Evolutionary conservation across 2,888 invertebrate genomes (phyloP).

Genomic region (Subacronicta megacephala): DNA sequence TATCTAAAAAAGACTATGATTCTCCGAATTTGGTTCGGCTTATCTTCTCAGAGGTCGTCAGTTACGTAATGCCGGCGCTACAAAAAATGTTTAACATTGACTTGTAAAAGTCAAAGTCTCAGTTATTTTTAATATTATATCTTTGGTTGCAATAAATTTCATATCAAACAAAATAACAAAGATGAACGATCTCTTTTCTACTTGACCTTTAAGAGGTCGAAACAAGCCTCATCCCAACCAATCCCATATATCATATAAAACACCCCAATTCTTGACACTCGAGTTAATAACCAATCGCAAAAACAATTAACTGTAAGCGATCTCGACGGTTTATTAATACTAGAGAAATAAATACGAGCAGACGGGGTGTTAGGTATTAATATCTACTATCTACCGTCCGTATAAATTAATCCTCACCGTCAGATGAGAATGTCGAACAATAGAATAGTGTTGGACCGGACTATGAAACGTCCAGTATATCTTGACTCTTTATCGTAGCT

Average conservation of each 20-base stretch:
- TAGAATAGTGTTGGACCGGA: conserved; percentile 71
- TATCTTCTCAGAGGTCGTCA: too few species aligned
- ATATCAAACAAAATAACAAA: too few species aligned
- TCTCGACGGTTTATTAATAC: conserved; percentile 57
- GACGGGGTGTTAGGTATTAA: conserved; percentile 61
- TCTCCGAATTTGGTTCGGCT: too few species aligned
- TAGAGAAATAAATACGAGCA: conserved; percentile 56
- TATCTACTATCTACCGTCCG: conserved; percentile 63
- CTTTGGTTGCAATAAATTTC: too few species aligned
- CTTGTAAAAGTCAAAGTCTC: too few species aligned
- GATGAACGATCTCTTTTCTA: too few species aligned
- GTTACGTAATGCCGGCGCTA: too few species aligned
- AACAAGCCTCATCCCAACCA: neutral
- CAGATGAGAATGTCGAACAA: conserved; percentile 70
- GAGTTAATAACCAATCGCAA: conserved; percentile 77
- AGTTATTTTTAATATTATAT: too few species aligned
- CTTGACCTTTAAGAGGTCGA: neutral
- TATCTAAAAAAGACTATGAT: too few species aligned
- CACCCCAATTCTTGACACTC: conserved; percentile 18
- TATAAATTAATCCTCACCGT: conserved; percentile 78
- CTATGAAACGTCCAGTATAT: conserved; percentile 1
- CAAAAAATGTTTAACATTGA: too few species aligned
- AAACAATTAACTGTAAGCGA: conserved; percentile 74
- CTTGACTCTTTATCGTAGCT: conserved; percentile 3
- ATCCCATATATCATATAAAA: conserved; percentile 9